Conservation (phyloP, 2,888 invertebrate species). For the Papilio elwesi region DNA sequence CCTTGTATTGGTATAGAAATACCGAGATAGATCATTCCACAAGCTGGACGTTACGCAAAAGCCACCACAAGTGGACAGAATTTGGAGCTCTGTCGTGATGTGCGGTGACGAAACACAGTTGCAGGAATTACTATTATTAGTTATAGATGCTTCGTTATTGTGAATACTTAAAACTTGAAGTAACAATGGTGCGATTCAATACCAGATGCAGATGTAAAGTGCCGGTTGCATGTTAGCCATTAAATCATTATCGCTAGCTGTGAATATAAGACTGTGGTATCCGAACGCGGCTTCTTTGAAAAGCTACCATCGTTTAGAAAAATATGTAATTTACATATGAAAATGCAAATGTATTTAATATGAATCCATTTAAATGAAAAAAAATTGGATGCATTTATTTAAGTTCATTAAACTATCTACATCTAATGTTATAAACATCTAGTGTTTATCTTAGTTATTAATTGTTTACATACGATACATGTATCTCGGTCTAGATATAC, state of each 20-base stretch:
- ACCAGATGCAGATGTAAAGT: not conserved
- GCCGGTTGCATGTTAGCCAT: not conserved
- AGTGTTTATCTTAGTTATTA: conserved; percentile 9
- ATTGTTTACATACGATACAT: conserved; percentile 14
- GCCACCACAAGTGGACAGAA: no score
- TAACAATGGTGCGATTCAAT: not conserved
- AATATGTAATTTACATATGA: not conserved
- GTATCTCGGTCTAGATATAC: conserved; percentile 5
- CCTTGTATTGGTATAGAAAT: no score
- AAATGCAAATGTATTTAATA: not conserved
- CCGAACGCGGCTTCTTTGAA: not conserved
- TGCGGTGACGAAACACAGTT: no score
- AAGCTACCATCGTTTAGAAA: not conserved
- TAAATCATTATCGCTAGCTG: not conserved
- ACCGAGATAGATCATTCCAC: no score
- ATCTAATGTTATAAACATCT: not conserved
- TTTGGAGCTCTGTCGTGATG: no score
- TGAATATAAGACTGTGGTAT: no score
- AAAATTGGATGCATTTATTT: not conserved
- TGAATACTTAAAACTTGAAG: no score
- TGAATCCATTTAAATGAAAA: not conserved
- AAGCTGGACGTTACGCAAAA: no score
- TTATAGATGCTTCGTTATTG: no score
- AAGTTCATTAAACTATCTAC: conserved; percentile 5
- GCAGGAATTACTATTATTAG: no score